Base-by-base conservation (phyloP, 2,888 invertebrate species). In the Eubasilissa splendida region DNA sequence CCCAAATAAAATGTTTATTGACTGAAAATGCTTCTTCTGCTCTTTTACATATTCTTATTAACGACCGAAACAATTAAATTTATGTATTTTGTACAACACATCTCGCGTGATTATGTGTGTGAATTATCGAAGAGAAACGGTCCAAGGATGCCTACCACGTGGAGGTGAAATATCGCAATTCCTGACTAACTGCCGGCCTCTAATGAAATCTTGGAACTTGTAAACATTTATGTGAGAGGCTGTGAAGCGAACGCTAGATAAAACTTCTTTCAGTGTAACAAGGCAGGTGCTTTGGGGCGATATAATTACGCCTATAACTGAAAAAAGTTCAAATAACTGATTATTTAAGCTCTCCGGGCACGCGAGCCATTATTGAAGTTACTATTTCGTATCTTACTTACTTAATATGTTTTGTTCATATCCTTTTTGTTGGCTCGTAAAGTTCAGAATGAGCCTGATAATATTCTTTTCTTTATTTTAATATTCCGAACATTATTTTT, bases 251-350 rank as follows among this genome's bases (percentile, higher is more conserved):
- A 33, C 3, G 14, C 7, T 9, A 68, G 68, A 52, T 68, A 68
- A 52, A 68, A 68, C 68, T 68, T 68, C 50, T 50, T 9, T n/a
- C n/a, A 68, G 50, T 10, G 9, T 50, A 68, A 68, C 68, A 14
- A 50, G 58, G 58, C 58, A 58, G 68, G 52, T 68, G 52, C 68
- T 68, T 50, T 68, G 42, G 58, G 11, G 8, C 12, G n/a, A 58
- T 58, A n/a, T 58, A 58, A 58, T 58, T 58, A 58, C 58, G 11
- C 12, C 14, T 50, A n/a, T 66, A 50, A 68, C 42, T 68, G 68
- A 68, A 68, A 68, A 52, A 68, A 68, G 68, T 68, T 68, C 7
- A 52, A 52, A 68, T 50, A 68, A 68, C 42, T 58, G n/a, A 52
- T 52, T 66, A 68, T 14, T 50, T 52, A 50, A 50, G 14, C 68